Evolutionary conservation across 2,113 vertebrate species (phyloP), one percentile per base, ranked within the genome.

Genomic region (Tachuris rubrigastra): DNA sequence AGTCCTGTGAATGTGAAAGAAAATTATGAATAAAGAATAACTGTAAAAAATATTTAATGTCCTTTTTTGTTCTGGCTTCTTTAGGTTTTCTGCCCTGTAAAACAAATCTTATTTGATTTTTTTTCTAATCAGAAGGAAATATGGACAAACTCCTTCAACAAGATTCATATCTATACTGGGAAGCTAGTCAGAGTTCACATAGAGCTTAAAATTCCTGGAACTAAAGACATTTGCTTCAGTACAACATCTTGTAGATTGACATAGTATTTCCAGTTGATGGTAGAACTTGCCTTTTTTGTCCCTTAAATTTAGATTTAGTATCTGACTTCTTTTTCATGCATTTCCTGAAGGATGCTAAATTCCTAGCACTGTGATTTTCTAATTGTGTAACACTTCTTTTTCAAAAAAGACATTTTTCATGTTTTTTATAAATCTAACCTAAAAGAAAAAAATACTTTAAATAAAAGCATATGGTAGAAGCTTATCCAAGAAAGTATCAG

Each of bases 401-500:
- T 86, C 20, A 88, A 90, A 94, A 94, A 86, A 58, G 90, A 94
- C 58, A 94, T 93, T 97, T 96, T 76, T 95, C 92, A 93, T 96
- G 88, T 75, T 96, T 97, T 97, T 97, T 94, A 96, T 97, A 96
- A 95, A 90, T 82, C 83, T 75, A 96, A 90, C 86, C 50, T 94
- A 95, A 94, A 93, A 92, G 77, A 80, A 95, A 96, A 94, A 95
- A 88, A 80, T 22, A 67, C 85, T 94, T 97, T 97, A 97, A 97
- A 97, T 95, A 96, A 97, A 97, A 97, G 95, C 97, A 97, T 96
- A 95, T 97, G 97, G 88, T 72, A 80, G 85, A 97, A 96, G 39
- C 67, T 85, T 86, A 96, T 97, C 97, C 97, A 97, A 97, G 94
- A 97, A 97, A 96, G 93, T 80, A 97, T 97, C 95, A 95, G 69